These are phyloP conservation scores for Aptenodytes forsteri DNA, from an alignment of 2,113 vertebrate genomes.

Conservation along the genomic window DNA sequence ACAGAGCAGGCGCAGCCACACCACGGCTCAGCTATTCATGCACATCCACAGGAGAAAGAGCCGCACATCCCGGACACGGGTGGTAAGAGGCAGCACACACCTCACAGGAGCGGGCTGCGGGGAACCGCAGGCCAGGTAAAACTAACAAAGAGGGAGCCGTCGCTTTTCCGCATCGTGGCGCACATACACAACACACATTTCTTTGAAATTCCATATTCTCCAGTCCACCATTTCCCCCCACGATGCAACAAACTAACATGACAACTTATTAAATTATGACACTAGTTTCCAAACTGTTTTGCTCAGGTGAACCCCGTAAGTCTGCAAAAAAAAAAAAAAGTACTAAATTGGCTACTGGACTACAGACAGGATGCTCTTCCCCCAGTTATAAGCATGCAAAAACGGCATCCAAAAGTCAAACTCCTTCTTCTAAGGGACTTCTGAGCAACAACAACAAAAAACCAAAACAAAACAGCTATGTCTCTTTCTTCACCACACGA, in stretches of 20 bases:
- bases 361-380: background rate
- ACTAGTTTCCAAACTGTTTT: background rate
- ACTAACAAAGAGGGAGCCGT: background rate
- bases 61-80: rapidly evolving
- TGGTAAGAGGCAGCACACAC: background rate
- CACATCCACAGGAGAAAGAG: background rate
- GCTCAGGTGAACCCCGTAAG: background rate
- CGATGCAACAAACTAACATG: background rate
- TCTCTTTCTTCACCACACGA: background rate
- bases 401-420: background rate
- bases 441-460: background rate
- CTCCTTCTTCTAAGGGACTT: background rate
- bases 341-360: background rate
- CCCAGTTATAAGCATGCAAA: background rate
- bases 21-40: background rate
- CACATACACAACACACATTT: background rate
- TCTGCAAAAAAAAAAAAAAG: background rate
- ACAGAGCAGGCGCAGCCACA: background rate
- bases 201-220: background rate
- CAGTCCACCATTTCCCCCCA: rapidly evolving
- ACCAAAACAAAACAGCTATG: background rate
- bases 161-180: rapidly evolving
- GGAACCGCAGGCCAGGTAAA: background rate
- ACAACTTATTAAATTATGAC: background rate
- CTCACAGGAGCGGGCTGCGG: background rate